phyloP scores from a whole-genome alignment of 2,797 vertebrate genomes.

The Sparidentex hasta region DNA sequence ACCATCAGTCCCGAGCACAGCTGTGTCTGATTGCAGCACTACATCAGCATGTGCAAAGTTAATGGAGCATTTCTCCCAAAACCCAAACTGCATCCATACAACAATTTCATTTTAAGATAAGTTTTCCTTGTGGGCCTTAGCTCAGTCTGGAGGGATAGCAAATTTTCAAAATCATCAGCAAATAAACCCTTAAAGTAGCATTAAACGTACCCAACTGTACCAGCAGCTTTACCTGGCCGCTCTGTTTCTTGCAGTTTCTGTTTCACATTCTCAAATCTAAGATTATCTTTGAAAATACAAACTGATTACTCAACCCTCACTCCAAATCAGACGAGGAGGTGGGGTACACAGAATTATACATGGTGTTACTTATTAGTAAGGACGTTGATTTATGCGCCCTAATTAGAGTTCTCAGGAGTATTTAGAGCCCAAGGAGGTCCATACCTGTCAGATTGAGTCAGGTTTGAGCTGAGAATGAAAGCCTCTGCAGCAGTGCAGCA shows the following conservation, averaged over 20 bases:
- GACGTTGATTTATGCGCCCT: background rate
- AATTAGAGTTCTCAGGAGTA: background rate
- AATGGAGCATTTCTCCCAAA: conserved; percentile 21
- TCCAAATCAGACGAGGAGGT: background rate
- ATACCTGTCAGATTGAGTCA: background rate
- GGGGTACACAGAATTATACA: background rate
- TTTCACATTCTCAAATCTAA: background rate
- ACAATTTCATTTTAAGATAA: background rate
- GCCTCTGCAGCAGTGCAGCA: background rate
- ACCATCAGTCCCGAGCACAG: background rate
- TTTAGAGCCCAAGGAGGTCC: background rate
- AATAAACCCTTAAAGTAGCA: background rate
- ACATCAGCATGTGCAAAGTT: conserved; percentile 16
- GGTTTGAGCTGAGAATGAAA: background rate
- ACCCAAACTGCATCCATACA: background rate
- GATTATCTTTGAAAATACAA: background rate
- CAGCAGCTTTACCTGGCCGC: background rate
- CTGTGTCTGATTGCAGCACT: conserved; percentile 42
- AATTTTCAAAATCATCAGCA: background rate
- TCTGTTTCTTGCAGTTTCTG: background rate
- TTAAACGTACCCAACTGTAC: background rate
- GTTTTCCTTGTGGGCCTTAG: background rate
- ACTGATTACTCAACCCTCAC: background rate
- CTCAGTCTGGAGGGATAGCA: background rate
- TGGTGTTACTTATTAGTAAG: background rate